phyloP scores from a whole-genome alignment of 2,113 vertebrate genomes.

The Tauraco erythrolophus region DNA sequence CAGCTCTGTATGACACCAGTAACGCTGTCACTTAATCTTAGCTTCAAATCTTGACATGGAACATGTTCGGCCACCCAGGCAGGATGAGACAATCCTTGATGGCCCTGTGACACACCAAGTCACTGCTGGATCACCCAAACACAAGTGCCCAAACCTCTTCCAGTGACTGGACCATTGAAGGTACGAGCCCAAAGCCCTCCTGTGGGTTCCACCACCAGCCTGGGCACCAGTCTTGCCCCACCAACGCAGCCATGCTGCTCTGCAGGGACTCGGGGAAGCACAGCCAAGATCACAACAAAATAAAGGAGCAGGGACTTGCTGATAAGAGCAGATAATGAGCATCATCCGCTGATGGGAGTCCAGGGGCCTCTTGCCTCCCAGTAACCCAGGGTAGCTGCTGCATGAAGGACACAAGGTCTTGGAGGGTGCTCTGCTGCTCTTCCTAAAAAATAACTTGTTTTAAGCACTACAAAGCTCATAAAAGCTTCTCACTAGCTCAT shows the following conservation, averaged over 20 bases:
- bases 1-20: not conserved
- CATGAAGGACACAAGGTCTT: too few species aligned
- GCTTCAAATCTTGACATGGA: rapidly evolving
- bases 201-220: not conserved
- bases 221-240: not conserved
- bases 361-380: not conserved
- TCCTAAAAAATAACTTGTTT: rapidly evolving
- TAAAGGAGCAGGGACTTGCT: not conserved
- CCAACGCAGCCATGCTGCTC: not conserved
- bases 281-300: not conserved
- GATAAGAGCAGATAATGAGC: rapidly evolving
- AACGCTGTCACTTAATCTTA: not conserved
- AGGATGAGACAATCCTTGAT: rapidly evolving
- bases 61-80: not conserved
- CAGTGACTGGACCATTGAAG: too few species aligned
- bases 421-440: not conserved
- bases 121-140: not conserved
- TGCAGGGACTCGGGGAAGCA: not conserved
- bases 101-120: rapidly evolving
- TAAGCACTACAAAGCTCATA: not conserved
- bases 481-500: not conserved
- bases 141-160: not conserved
- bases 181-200: too few species aligned
- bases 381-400: not conserved
- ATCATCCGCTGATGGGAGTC: not conserved